These are phyloP conservation scores for Rhabdophis nuchalis DNA, from an alignment of 2,797 vertebrate genomes.

Conservation along the genomic window DNA sequence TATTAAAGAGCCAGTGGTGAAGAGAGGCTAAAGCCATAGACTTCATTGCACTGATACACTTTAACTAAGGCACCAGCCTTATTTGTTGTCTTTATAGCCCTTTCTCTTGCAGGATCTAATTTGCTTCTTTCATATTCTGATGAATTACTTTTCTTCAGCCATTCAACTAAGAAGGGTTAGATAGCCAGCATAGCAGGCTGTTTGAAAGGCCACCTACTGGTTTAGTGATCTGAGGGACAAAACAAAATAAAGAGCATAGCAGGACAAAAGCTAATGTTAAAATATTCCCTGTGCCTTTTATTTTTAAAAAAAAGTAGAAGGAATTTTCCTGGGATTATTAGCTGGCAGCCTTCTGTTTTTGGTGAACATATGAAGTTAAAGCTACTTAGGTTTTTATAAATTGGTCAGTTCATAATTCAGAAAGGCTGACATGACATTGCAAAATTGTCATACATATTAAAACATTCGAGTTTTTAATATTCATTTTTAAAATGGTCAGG, in stretches of 20 bases:
- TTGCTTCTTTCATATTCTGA: constrained; percentile 37
- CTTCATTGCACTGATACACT: constrained; percentile 15
- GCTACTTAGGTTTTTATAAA: neutral
- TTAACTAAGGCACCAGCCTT: constrained; percentile 1
- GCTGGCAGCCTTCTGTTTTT: neutral
- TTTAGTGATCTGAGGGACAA: constrained; percentile 13
- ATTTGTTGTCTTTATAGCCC: constrained; percentile 7
- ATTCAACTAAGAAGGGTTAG: neutral
- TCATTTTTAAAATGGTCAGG: neutral
- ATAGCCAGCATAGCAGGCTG: neutral
- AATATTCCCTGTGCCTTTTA: neutral
- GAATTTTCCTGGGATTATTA: accelerated
- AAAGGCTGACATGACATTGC: accelerated
- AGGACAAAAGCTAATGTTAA: neutral
- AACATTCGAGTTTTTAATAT: neutral
- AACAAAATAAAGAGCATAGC: neutral
- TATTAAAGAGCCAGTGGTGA: neutral
- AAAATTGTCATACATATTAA: accelerated
- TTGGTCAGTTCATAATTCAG: neutral
- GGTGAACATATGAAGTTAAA: neutral
- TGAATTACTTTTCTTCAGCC: constrained; percentile 30
- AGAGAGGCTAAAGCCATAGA: constrained; percentile 34
- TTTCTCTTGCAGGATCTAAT: constrained; percentile 8
- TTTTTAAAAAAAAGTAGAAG: neutral
- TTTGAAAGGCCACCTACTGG: constrained; percentile 1